phyloP scores from a whole-genome alignment of 2,888 invertebrate genomes.

The Rhingia rostrata region DNA sequence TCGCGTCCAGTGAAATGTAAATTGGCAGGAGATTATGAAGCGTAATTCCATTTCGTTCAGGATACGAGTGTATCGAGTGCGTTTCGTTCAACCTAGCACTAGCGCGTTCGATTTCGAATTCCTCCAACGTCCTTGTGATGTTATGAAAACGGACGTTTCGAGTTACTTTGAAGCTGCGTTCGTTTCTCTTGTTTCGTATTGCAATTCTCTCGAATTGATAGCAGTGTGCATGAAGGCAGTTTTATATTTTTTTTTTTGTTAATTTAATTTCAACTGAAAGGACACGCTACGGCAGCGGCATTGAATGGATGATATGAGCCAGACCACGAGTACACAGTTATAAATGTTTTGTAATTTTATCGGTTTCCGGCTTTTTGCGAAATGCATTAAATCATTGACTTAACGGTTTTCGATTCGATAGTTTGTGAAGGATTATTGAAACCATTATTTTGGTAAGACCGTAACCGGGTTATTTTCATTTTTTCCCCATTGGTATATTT shows the following conservation, averaged over 20 bases:
- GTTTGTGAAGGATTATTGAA: conserved; percentile 56
- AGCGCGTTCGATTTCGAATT: conserved; percentile 41
- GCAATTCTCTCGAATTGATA: conserved; percentile 53
- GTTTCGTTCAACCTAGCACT: conserved; percentile 14
- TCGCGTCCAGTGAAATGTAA: conserved; percentile 64
- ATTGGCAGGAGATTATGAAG: conserved; percentile 70
- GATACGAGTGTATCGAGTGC: conserved; percentile 28
- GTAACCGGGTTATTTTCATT: background rate
- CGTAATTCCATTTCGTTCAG: conserved; percentile 68
- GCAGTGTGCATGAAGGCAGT: background rate
- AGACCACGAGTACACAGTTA: conserved; percentile 19
- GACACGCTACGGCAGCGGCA: too few relatives aligned
- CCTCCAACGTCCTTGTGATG: conserved; percentile 1
- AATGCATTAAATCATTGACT: conserved; percentile 71
- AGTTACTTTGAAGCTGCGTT: background rate
- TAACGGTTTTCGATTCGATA: conserved; percentile 58
- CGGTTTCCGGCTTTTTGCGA: conserved; percentile 43
- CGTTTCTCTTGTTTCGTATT: conserved; percentile 12
- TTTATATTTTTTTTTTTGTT: conserved; percentile 9
- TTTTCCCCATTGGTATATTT: background rate
- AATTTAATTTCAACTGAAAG: background rate
- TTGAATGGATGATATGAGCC: background rate
- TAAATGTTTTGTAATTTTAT: conserved; percentile 67
- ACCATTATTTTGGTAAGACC: background rate
- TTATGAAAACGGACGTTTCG: conserved; percentile 6